phyloP scores from a whole-genome alignment of 2,113 vertebrate species.

The Psammodynastes pulverulentus region DNA sequence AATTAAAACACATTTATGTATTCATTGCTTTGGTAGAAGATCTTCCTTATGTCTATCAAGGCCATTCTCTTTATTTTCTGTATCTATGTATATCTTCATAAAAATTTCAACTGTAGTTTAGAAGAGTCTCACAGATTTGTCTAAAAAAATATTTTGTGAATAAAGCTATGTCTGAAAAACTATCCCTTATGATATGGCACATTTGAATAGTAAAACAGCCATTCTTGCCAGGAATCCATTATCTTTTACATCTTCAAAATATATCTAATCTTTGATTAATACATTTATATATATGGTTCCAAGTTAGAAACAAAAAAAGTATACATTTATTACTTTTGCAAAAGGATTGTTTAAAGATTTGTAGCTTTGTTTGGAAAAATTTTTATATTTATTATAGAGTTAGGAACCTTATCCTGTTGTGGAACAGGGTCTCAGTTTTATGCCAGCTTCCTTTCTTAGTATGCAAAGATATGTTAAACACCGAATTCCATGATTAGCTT shows the following conservation, averaged over 20 bases:
- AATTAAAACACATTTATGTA: neutral
- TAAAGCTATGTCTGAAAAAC: neutral
- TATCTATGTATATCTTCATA: neutral
- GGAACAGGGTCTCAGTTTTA: neutral
- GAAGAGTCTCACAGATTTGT: neutral
- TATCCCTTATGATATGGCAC: neutral
- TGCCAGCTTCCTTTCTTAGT: neutral
- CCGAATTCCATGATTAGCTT: neutral
- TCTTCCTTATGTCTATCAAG: neutral
- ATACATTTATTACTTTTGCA: neutral
- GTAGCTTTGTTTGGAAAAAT: neutral
- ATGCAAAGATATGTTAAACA: neutral
- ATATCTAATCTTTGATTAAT: neutral
- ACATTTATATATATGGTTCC: neutral
- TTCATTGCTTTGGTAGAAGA: neutral
- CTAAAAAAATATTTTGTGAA: neutral
- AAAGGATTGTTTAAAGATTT: neutral
- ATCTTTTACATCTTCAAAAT: neutral
- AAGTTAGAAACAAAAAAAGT: neutral
- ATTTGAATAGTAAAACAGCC: neutral
- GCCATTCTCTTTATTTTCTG: neutral
- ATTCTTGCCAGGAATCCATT: neutral
- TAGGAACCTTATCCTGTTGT: neutral
- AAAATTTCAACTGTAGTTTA: neutral
- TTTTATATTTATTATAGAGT: neutral